Evolutionary conservation across 2,888 invertebrate species (phyloP), one percentile per base, ranked within the genome.

Genomic region (Slavum lentiscoides): DNA sequence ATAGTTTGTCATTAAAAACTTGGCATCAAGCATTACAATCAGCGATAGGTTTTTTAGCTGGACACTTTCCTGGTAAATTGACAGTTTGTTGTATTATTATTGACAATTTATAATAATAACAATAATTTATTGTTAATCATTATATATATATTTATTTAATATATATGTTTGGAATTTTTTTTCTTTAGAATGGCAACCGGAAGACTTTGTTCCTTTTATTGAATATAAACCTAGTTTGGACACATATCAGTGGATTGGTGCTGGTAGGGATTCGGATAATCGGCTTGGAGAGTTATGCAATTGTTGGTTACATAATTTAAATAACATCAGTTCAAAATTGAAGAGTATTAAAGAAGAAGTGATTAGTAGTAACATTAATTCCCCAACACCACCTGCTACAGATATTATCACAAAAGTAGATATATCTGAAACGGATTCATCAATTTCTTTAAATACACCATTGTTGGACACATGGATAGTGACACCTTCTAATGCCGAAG

Each of bases 231-330:
- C 90, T 1, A 89, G 90, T 82, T 86, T 91, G 83, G 91, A 92
- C 85, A 84, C 84, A 85, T 95, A 94, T 87, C 93, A 94, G 85
- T 97, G 97, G 97, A 97, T 97, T 82, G 97, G 97, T 2, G 95
- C 95, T 9, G 96, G 96, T 0, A 89, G 97, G 8, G 97, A 97
- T 86, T 92, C 94, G 4, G 96, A 96, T 86, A 89, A 69, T 58
- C 72, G 82, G 15, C 76, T 83, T 64, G 77, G 72, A 53, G 69
- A 75, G 9, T 76, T 83, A 21, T 82, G 82, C 59, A 72, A 82
- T 19, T 82, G 74, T 55, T 83, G 83, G 82, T 53, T 83, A 77
- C 81, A 84, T 69, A 83, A 83, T 72, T 80, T 80, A 55, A 80
- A 80, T 72, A 80, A 64, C 30, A 80, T 80, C 7, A 80, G 55